Conservation (phyloP, 2,888 invertebrate genomes). For the Andrena bucephala region DNA sequence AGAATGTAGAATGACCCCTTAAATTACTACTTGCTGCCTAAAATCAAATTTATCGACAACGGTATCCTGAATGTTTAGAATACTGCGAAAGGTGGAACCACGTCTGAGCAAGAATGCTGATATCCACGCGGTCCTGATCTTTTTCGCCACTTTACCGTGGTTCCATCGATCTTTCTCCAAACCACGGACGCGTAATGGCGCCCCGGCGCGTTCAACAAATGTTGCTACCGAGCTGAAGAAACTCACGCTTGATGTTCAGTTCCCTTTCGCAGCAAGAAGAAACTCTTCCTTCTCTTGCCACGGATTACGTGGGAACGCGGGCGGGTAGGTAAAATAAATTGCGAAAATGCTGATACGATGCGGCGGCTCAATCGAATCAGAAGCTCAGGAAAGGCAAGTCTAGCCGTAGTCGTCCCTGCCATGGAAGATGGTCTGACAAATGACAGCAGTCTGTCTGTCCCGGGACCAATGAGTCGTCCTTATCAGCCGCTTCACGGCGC, state of each 20-base stretch:
- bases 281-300: not conserved
- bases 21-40: not conserved
- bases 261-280: conserved; percentile 4
- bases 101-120: not conserved
- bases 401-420: conserved; percentile 45
- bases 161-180: not conserved
- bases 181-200: not conserved
- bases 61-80: not conserved
- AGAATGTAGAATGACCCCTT: too few relatives aligned
- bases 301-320: not conserved
- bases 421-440: conserved; percentile 73
- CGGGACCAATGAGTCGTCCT: conserved; percentile 76
- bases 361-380: conserved; percentile 60
- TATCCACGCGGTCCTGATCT: not conserved
- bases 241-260: conserved; percentile 5
- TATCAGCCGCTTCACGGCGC: conserved; percentile 70
- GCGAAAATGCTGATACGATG: conserved; percentile 59
- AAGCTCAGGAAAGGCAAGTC: conserved; percentile 40
- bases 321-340: conserved; percentile 40
- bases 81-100: not conserved
- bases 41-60: not conserved
- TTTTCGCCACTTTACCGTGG: not conserved
- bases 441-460: conserved; percentile 78
- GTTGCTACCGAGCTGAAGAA: conserved; percentile 24
- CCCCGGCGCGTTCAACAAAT: not conserved